A percentile compares a stretch with the other conserved stretches of the same genome.
Evolutionary conservation across 2,888 invertebrate species (phyloP).

Genomic region (Tridacna gigas): DNA sequence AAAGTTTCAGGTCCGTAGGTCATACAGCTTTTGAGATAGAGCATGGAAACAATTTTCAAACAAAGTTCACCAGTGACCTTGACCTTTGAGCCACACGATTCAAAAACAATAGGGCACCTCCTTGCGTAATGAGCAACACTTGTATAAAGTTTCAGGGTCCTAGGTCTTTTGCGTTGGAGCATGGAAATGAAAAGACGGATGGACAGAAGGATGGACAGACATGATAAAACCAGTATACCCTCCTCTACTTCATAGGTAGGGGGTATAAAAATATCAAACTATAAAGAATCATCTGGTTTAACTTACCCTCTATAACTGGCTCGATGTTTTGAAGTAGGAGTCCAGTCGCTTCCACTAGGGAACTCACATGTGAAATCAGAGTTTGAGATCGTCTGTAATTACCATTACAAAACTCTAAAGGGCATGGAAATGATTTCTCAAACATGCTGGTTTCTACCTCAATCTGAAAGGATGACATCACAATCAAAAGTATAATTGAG

Average conservation of each 20-base stretch:
- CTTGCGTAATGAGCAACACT: no score
- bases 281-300: not conserved
- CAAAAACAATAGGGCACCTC: no score
- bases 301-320: conserved; percentile 71
- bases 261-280: not conserved
- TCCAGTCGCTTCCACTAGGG: conserved; percentile 71
- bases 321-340: conserved; percentile 71
- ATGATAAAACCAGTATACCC: no score
- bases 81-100: no score
- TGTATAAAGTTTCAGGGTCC: no score
- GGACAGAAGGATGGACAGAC: not conserved
- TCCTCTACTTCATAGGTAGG: not conserved
- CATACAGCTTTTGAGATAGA: no score
- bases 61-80: no score
- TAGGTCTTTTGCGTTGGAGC: no score
- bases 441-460: conserved; percentile 72
- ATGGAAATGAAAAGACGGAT: not conserved
- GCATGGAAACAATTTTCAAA: no score
- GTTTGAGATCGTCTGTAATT: conserved; percentile 72
- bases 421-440: conserved; percentile 67
- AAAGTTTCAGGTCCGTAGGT: no score
- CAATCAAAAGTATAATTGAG: no score
- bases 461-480: conserved; percentile 57
- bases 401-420: conserved; percentile 69
- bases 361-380: conserved; percentile 72